Conservation (phyloP, 2,888 invertebrate genomes). For the Phyto melanocephala region DNA sequence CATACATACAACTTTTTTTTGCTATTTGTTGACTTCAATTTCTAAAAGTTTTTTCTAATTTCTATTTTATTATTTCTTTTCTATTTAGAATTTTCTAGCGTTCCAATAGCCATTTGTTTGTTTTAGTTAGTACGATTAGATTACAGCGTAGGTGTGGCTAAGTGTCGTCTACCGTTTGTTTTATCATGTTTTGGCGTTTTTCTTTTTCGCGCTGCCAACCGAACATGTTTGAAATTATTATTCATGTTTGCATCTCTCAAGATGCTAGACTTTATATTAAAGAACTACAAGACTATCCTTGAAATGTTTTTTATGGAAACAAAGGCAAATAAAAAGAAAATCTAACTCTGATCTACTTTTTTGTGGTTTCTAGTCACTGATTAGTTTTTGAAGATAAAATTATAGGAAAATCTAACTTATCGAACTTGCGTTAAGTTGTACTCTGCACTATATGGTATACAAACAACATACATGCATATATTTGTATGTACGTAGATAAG, state of each 20-base stretch:
- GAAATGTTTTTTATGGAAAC: slow-evolving; percentile 49
- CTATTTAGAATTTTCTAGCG: background rate
- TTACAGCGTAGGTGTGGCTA: slow-evolving; percentile 60
- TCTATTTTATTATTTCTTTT: slow-evolving; percentile 8
- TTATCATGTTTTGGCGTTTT: slow-evolving; percentile 10
- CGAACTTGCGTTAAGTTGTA: no score
- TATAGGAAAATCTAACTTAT: no score
- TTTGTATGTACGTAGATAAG: no score
- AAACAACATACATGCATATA: no score
- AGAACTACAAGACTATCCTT: slow-evolving; percentile 50
- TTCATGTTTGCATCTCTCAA: slow-evolving; percentile 49
- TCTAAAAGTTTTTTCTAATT: slow-evolving; percentile 42
- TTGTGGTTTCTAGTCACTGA: slow-evolving; percentile 46
- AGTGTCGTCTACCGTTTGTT: slow-evolving; percentile 61
- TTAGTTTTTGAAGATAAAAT: slow-evolving; percentile 49
- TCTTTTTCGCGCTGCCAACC: background rate
- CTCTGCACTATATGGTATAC: no score
- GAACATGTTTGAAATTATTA: slow-evolving; percentile 46
- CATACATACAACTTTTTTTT: background rate
- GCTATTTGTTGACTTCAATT: background rate
- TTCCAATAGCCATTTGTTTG: background rate
- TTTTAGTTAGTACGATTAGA: slow-evolving; percentile 36
- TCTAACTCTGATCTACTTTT: slow-evolving; percentile 47
- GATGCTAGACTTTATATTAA: slow-evolving; percentile 34
- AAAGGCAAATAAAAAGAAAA: background rate